phyloP scores from a whole-genome alignment of 1,140 invertebrate species.

The Megalonaias nervosa region DNA sequence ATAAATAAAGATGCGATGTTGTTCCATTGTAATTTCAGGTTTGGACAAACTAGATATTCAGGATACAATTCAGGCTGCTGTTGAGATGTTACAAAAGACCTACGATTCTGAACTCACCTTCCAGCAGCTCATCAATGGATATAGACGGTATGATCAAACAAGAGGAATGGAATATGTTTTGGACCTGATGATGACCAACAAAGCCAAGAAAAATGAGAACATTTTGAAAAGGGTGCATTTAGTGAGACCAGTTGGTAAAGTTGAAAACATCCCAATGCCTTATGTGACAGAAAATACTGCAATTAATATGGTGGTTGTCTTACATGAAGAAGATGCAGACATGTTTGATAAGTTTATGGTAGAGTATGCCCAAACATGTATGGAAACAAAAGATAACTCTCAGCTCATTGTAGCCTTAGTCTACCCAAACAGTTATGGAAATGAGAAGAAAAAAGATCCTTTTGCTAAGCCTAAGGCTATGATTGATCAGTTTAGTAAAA shows the following conservation, averaged over 20 bases:
- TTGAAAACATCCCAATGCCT: slow-evolving; percentile 88
- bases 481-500: slow-evolving; percentile 75
- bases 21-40: slow-evolving; percentile 58
- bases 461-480: slow-evolving; percentile 72
- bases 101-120: slow-evolving; percentile 70
- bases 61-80: slow-evolving; percentile 77
- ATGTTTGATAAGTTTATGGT: slow-evolving; percentile 79
- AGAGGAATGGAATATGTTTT: slow-evolving; percentile 91
- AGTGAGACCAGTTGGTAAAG: slow-evolving; percentile 83
- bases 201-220: slow-evolving; percentile 52
- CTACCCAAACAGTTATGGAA: slow-evolving; percentile 44
- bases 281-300: slow-evolving; percentile 92
- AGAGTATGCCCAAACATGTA: slow-evolving; percentile 80
- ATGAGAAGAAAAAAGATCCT: slow-evolving; percentile 21
- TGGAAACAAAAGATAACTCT: slow-evolving; percentile 84
- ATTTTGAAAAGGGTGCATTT: slow-evolving; percentile 62
- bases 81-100: slow-evolving; percentile 75
- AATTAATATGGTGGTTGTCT: slow-evolving; percentile 82
- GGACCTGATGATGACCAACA: slow-evolving; percentile 78
- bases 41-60: slow-evolving; percentile 80
- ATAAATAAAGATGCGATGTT: background rate
- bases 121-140: slow-evolving; percentile 82
- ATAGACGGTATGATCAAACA: slow-evolving; percentile 88
- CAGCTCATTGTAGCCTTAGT: slow-evolving; percentile 78
- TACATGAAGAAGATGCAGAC: slow-evolving; percentile 74